Evolutionary conservation across 2,113 vertebrate species (phyloP).

Genomic region (Spheniscus mendiculus): DNA sequence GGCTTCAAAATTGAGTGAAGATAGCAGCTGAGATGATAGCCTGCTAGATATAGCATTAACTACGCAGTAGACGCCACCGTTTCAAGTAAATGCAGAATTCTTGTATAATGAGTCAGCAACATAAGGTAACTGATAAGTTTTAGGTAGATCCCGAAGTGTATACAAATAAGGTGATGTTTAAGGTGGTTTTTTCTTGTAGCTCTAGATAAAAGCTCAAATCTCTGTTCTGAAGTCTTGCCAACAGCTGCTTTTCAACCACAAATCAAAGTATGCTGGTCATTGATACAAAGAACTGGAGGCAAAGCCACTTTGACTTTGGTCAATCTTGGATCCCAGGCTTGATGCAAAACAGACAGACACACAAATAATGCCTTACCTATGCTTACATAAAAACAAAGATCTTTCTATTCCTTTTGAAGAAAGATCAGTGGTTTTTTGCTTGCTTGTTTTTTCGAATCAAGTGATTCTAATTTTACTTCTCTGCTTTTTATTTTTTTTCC

Average conservation of each 20-base stretch:
- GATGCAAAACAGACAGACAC: background rate
- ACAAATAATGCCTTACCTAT: background rate
- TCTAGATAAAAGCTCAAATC: background rate
- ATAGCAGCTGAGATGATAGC: background rate
- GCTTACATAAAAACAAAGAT: background rate
- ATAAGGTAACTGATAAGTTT: background rate
- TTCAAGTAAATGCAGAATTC: background rate
- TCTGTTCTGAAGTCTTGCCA: background rate
- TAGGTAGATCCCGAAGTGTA: background rate
- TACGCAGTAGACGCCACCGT: fast-evolving
- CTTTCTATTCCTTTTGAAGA: background rate
- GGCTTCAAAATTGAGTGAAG: background rate
- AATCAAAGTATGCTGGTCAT: background rate
- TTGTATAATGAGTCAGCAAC: background rate
- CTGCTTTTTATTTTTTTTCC: background rate
- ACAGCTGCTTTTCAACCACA: background rate
- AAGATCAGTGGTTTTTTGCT: background rate
- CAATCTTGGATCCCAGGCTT: background rate
- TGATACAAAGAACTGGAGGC: background rate
- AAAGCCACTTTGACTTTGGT: background rate
- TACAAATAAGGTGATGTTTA: background rate
- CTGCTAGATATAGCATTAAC: background rate
- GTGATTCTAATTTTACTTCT: background rate
- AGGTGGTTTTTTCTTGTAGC: background rate
- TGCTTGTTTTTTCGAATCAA: background rate